phyloP scores from a whole-genome alignment of 2,888 invertebrate genomes.

The Parnassius mnemosyne region DNA sequence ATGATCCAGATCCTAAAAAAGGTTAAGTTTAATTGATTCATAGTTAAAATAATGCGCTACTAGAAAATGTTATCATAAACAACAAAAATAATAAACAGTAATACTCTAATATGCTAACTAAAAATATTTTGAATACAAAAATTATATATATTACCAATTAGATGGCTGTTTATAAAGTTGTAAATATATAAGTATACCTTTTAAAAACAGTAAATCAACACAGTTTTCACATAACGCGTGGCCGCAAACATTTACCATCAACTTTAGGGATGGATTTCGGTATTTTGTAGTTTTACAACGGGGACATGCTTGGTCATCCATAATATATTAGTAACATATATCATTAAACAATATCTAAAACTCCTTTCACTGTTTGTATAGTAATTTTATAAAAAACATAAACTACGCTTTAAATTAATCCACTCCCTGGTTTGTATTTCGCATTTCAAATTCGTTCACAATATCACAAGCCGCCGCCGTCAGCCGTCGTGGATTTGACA shows the following conservation, averaged over 20 bases:
- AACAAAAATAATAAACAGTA: too few relatives aligned
- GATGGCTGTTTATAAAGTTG: not conserved
- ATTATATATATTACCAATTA: too few relatives aligned
- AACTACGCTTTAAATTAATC: too few relatives aligned
- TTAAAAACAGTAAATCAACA: constrained; percentile 96
- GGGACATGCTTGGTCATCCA: constrained; percentile 94
- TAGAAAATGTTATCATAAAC: too few relatives aligned
- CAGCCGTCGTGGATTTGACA: too few relatives aligned
- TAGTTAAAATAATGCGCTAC: too few relatives aligned
- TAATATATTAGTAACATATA: constrained; percentile 40
- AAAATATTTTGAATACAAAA: too few relatives aligned
- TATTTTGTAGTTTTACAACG: constrained; percentile 98
- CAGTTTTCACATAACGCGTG: constrained; percentile 99
- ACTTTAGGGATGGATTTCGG: constrained; percentile 96
- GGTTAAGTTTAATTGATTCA: not conserved
- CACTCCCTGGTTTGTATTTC: too few relatives aligned
- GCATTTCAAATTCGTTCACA: too few relatives aligned
- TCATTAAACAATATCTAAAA: constrained; percentile 8
- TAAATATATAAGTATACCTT: constrained; percentile 81
- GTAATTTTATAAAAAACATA: too few relatives aligned
- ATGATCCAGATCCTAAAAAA: constrained; percentile 90
- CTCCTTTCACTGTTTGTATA: not conserved
- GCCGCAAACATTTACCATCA: constrained; percentile 99
- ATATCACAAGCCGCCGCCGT: too few relatives aligned
- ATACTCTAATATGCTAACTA: too few relatives aligned